Base-by-base conservation (phyloP, 2,113 vertebrate species). In the Psammodynastes pulverulentus region DNA sequence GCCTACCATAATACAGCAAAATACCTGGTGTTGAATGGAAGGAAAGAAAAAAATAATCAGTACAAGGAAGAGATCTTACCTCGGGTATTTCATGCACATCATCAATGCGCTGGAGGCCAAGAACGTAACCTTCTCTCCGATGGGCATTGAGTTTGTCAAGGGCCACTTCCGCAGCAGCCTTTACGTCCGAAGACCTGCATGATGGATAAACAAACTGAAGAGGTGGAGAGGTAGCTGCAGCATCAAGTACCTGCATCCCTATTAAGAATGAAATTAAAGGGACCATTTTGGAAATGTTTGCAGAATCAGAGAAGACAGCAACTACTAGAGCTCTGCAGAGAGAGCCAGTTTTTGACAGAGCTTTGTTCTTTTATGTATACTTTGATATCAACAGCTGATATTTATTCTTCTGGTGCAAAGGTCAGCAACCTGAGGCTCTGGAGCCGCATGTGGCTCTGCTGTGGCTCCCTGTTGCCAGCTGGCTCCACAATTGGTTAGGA, bases 41-140 rank as follows among this genome's bases (percentile, higher is more conserved):
- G n/a, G n/a, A n/a, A 46, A 49, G 48, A 49, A 49, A 8, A 49
- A 49, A 6, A 9, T 1, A 62, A 51, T 90, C 34, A 2, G 58
- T 51, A 87, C 1, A 49, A 91, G 7, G 6, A 12, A 23, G 4
- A 8, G 9, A 48, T 12, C 96, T 96, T 93, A 97, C 97, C 97
- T 96, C 95, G 0, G 2, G 93, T 2, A 97, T 94, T 34, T 97
- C 94, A 21, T 1, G 88, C 67, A 24, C 96, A 0, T 95, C 94
- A 5, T 90, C 94, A 46, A 98, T 96, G n/a, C 96, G 62, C 89
- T 96, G 96, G 53, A 97, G 97, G 1, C 94, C 90, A 52, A 97
- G 89, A 0, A 97, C 0, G 0, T 97, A 98, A 89, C 97, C 98
- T 0, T 97, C 93, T 0, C 58, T 90, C 17, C 8, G 91, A 90